Conservation (phyloP, 2,113 vertebrate species). For the Sitta europaea region DNA sequence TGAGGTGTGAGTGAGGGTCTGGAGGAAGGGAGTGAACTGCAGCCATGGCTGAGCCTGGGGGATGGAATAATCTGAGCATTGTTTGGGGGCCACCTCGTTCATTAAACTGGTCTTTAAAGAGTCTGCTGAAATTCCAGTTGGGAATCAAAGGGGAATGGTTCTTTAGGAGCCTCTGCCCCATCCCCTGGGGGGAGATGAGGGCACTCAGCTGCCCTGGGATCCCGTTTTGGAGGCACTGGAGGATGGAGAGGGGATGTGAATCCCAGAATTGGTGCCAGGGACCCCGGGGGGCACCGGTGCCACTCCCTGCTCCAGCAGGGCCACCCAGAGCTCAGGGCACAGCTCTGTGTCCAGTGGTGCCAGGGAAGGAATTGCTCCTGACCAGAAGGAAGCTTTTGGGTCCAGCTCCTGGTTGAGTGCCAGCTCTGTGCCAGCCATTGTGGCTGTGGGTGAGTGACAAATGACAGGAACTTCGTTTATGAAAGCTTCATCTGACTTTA, state of each 20-base stretch:
- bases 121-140: neutral
- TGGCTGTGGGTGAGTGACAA: too few species aligned
- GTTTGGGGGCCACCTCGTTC: neutral
- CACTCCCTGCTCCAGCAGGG: neutral
- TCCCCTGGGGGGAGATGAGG: neutral
- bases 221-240: neutral
- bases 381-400: too few species aligned
- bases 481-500: too few species aligned
- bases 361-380: too few species aligned
- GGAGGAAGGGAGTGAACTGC: too few species aligned
- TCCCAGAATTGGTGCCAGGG: neutral
- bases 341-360: neutral
- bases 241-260: neutral
- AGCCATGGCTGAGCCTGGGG: neutral
- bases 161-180: neutral
- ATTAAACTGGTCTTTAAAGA: neutral
- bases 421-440: too few species aligned
- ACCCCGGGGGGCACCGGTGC: neutral
- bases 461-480: too few species aligned
- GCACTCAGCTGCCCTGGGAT: neutral
- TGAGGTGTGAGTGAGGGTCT: too few species aligned
- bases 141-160: neutral
- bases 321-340: neutral
- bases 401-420: too few species aligned
- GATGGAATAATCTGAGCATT: neutral